Conservation (phyloP, 2,797 vertebrate species). For the Cirrhinus molitorella region DNA sequence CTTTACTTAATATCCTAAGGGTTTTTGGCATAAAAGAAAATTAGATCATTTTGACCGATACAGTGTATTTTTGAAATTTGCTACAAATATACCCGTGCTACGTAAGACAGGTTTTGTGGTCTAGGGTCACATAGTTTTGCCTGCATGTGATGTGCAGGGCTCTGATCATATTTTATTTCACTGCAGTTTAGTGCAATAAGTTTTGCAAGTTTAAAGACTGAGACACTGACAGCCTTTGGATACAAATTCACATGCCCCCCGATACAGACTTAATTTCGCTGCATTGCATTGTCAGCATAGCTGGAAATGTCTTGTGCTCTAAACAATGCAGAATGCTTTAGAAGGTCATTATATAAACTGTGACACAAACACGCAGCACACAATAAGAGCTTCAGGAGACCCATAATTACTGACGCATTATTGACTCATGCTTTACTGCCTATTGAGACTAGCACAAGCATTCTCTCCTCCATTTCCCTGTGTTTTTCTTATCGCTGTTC, state of each 20-base stretch:
- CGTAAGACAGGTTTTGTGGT: too few species aligned
- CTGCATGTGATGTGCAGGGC: background rate
- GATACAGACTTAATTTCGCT: slow-evolving; percentile 15
- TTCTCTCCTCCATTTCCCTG: background rate
- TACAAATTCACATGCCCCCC: background rate
- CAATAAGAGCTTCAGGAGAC: slow-evolving; percentile 16
- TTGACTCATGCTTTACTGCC: slow-evolving; percentile 56
- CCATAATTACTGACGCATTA: slow-evolving; percentile 31
- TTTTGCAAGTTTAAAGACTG: background rate
- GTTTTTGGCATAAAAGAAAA: too few species aligned
- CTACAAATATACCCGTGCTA: too few species aligned
- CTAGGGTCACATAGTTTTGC: background rate
- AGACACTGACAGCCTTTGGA: background rate
- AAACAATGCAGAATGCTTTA: slow-evolving; percentile 57
- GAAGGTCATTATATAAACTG: slow-evolving; percentile 63
- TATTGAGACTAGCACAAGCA: slow-evolving; percentile 44
- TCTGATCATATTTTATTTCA: background rate
- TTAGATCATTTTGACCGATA: too few species aligned
- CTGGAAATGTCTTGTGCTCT: slow-evolving; percentile 14
- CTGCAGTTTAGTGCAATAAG: background rate
- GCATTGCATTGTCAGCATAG: slow-evolving; percentile 4
- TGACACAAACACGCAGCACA: slow-evolving; percentile 46
- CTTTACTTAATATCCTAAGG: too few species aligned
- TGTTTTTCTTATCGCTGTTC: slow-evolving; percentile 30
- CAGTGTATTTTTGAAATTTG: too few species aligned